These are phyloP conservation scores for honey bee (Apis mellifera) DNA, from an alignment of 1,140 invertebrate genomes.

Conservation along the genomic window DNA sequence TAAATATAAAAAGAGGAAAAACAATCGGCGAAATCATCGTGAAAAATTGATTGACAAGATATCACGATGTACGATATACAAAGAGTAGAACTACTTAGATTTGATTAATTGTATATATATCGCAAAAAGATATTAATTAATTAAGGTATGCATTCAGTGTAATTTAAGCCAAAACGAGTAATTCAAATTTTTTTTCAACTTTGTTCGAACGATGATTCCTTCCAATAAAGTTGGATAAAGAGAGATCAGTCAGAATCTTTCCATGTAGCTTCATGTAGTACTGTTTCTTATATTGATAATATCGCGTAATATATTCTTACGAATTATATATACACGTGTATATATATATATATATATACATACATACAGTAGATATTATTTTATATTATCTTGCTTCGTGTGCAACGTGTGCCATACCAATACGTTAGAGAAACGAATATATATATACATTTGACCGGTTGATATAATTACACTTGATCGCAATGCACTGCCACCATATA, in stretches of 20 bases:
- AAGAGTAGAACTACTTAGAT: not conserved
- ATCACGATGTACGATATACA: constrained; percentile 1
- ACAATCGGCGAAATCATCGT: not conserved
- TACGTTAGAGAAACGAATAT: constrained; percentile 45
- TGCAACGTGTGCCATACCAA: constrained; percentile 34
- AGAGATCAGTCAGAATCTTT: not conserved
- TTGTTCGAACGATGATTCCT: not conserved
- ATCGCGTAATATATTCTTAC: not conserved
- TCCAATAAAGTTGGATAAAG: not conserved
- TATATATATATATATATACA: not conserved
- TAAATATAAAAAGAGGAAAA: not conserved
- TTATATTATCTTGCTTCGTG: constrained; percentile 16
- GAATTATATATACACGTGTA: not conserved
- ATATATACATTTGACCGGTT: constrained; percentile 17
- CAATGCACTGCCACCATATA: constrained; percentile 34
- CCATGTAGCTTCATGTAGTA: not conserved
- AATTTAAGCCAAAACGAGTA: not conserved
- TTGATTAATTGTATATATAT: not conserved
- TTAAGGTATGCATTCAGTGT: not conserved
- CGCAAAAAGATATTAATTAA: not conserved
- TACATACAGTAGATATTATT: constrained; percentile 16
- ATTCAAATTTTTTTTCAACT: not conserved
- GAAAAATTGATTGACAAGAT: not conserved
- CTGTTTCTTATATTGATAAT: not conserved
- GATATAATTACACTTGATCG: constrained; percentile 38